These are phyloP conservation scores for Phrynocephalus guinanensis DNA, from an alignment of 2,797 vertebrate species.

Conservation along the genomic window DNA sequence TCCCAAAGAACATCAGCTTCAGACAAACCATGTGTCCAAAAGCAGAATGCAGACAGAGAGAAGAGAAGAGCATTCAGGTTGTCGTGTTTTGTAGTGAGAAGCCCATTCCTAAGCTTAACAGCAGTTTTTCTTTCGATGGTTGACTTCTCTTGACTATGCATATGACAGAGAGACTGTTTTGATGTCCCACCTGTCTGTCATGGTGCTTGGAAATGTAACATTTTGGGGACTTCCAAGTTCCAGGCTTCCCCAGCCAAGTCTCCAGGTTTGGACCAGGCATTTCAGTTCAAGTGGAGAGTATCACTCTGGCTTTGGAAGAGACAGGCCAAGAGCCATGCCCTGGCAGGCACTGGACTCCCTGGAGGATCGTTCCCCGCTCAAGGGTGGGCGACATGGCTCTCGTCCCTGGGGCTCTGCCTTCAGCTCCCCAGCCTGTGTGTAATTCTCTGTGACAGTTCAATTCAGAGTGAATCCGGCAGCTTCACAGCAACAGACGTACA, in stretches of 20 bases:
- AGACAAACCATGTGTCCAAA: not conserved
- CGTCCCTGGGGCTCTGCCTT: not conserved
- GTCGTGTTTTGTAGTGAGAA: not conserved
- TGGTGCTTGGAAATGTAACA: too few species aligned
- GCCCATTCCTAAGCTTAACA: not conserved
- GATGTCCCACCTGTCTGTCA: not conserved
- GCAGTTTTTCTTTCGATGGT: not conserved
- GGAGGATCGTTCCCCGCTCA: slow-evolving; percentile 11
- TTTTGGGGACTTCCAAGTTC: too few species aligned
- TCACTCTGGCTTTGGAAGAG: slow-evolving; percentile 11
- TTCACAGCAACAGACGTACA: slow-evolving; percentile 17
- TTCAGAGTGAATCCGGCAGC: slow-evolving; percentile 58
- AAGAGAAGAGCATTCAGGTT: not conserved
- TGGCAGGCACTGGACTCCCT: not conserved
- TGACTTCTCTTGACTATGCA: not conserved
- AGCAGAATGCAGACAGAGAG: not conserved
- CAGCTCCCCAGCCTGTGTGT: slow-evolving; percentile 56
- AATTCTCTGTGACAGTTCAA: slow-evolving; percentile 74
- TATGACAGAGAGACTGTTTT: too few species aligned
- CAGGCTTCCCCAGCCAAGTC: not conserved
- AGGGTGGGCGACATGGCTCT: slow-evolving; percentile 17
- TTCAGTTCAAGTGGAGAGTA: not conserved
- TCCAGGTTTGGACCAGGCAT: not conserved
- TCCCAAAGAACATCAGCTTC: not conserved
- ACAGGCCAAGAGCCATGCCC: not conserved